A percentile compares a stretch with the other conserved stretches of the same genome.
These are phyloP conservation scores for Physeter macrocephalus DNA, from an alignment of 2,113 vertebrate species.

Conservation along the genomic window DNA sequence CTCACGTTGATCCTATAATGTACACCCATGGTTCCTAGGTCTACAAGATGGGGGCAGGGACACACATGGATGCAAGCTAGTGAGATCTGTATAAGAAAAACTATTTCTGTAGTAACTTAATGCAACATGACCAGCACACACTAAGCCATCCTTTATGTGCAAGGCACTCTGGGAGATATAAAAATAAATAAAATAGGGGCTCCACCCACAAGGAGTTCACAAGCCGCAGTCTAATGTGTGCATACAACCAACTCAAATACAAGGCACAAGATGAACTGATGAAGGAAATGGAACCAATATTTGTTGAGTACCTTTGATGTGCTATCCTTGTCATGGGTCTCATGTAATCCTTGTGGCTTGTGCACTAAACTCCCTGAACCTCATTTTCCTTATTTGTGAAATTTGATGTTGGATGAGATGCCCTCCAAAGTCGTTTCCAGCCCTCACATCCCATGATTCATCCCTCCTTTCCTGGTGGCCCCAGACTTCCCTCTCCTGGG, in stretches of 20 bases:
- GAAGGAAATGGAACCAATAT: neutral
- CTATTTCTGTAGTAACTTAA: neutral
- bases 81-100: neutral
- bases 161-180: neutral
- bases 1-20: neutral
- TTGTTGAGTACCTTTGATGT: neutral
- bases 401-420: neutral
- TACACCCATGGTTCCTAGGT: neutral
- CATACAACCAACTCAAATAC: neutral
- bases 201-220: neutral
- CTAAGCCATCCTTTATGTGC: neutral
- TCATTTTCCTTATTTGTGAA: neutral
- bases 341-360: neutral
- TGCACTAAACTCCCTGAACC: neutral
- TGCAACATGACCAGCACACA: neutral
- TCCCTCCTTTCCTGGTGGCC: neutral
- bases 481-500: neutral
- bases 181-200: neutral
- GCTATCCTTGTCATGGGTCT: neutral
- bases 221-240: neutral
- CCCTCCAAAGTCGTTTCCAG: slow-evolving; percentile 19
- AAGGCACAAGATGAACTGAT: neutral
- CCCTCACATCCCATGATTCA: neutral
- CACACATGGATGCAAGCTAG: neutral
- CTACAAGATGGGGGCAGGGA: neutral